These are phyloP conservation scores for Melanargia galathea DNA, from an alignment of 2,888 invertebrate genomes.

Conservation along the genomic window DNA sequence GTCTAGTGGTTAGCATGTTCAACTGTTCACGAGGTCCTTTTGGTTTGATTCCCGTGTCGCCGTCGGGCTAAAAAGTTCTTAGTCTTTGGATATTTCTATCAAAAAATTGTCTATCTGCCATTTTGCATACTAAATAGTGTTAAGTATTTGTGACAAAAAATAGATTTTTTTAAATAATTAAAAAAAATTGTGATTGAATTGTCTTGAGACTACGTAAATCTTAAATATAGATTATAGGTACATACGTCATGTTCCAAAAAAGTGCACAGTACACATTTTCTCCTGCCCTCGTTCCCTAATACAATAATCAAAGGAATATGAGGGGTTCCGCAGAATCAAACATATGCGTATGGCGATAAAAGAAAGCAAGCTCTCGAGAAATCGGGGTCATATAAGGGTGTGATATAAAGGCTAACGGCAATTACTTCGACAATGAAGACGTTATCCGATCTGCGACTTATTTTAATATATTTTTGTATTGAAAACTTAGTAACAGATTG, in stretches of 20 bases:
- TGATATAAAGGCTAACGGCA: conserved; percentile 39
- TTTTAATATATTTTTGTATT: neutral
- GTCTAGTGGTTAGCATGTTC: too few relatives aligned
- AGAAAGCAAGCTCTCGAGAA: conserved; percentile 58
- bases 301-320: conserved; percentile 80
- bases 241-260: conserved; percentile 69
- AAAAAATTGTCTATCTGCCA: too few relatives aligned
- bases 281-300: conserved; percentile 70
- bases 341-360: conserved; percentile 74
- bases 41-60: too few relatives aligned
- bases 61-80: too few relatives aligned
- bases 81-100: too few relatives aligned
- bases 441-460: conserved; percentile 8
- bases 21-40: too few relatives aligned
- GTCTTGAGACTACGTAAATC: conserved; percentile 20
- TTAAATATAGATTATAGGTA: conserved; percentile 35
- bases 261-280: conserved; percentile 68
- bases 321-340: conserved; percentile 70
- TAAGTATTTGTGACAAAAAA: too few relatives aligned
- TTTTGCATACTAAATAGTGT: too few relatives aligned
- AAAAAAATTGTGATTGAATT: neutral
- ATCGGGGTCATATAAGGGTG: conserved; percentile 58
- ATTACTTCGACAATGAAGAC: conserved; percentile 27
- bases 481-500: too few relatives aligned
- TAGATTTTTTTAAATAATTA: neutral